phyloP scores from a whole-genome alignment of 2,113 vertebrate species.

The Tenebrosternarchus preto region DNA sequence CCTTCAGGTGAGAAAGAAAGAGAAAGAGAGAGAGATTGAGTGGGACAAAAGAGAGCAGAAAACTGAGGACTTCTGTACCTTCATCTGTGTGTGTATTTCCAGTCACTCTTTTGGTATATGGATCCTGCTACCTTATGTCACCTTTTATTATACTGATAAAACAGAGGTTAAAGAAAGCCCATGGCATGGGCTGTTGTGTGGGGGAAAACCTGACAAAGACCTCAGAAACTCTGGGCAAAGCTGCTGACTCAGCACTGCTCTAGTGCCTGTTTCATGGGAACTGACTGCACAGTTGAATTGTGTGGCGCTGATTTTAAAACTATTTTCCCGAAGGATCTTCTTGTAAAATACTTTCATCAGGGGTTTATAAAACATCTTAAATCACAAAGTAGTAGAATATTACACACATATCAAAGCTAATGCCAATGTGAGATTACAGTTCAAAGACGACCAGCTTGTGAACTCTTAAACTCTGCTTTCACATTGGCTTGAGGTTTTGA shows the following conservation, averaged over 20 bases:
- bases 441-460: too few species aligned
- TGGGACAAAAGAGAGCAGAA: conserved; percentile 1
- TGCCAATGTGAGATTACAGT: neutral
- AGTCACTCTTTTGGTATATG: neutral
- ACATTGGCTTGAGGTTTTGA: too few species aligned
- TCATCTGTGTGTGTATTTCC: neutral
- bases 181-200: neutral
- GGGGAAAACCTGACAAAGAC: neutral
- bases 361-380: conserved; percentile 15
- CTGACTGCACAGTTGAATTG: neutral
- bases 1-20: conserved; percentile 65
- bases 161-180: neutral
- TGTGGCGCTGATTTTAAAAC: neutral
- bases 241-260: conserved; percentile 32
- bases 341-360: conserved; percentile 18
- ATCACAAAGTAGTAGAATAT: too few species aligned
- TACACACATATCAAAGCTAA: conserved; percentile 18
- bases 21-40: conserved; percentile 11
- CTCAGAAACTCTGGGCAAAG: conserved; percentile 25
- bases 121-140: conserved; percentile 1
- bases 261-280: conserved; percentile 11
- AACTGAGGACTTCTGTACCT: neutral
- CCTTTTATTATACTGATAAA: conserved; percentile 11
- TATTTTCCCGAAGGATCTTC: conserved; percentile 28
- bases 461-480: too few species aligned